phyloP scores from a whole-genome alignment of 1,140 invertebrate species.

The Nixonia krombeini region DNA sequence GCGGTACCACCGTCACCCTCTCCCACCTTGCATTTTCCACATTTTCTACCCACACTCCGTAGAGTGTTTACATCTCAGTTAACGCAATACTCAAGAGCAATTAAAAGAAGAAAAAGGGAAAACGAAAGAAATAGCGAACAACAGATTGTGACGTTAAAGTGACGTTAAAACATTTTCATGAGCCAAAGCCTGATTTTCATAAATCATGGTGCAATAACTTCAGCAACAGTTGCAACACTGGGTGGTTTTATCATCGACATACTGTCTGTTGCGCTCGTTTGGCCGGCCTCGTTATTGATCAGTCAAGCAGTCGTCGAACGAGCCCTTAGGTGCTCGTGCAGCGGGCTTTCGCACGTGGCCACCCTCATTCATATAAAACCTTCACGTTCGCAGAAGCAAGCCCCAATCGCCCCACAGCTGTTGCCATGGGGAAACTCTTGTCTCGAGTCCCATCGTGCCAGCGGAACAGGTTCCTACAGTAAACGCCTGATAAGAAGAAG shows the following conservation, averaged over 20 bases:
- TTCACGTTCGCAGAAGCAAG: constrained; percentile 12
- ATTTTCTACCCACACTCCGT: too few relatives aligned
- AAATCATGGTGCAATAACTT: too few relatives aligned
- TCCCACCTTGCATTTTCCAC: too few relatives aligned
- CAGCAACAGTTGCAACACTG: too few relatives aligned
- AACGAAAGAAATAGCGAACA: too few relatives aligned
- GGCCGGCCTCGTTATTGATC: constrained; percentile 40
- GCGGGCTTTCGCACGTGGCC: constrained; percentile 48
- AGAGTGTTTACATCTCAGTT: too few relatives aligned
- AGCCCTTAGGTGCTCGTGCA: constrained; percentile 34
- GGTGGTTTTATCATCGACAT: too few relatives aligned
- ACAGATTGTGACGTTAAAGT: too few relatives aligned
- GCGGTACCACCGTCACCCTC: background rate
- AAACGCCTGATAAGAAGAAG: constrained; percentile 24
- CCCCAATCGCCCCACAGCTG: constrained; percentile 33
- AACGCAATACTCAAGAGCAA: too few relatives aligned
- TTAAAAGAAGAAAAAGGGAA: too few relatives aligned
- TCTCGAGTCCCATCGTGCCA: constrained; percentile 23
- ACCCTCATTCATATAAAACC: constrained; percentile 28
- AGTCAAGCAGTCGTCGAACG: constrained; percentile 5
- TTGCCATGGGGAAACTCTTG: constrained; percentile 45
- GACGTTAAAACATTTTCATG: too few relatives aligned
- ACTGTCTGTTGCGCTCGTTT: constrained; percentile 15
- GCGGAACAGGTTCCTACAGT: constrained; percentile 33
- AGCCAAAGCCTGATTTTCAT: too few relatives aligned